Evolutionary conservation across 2,113 vertebrate genomes (phyloP).

Genomic region (Centropristis striata): DNA sequence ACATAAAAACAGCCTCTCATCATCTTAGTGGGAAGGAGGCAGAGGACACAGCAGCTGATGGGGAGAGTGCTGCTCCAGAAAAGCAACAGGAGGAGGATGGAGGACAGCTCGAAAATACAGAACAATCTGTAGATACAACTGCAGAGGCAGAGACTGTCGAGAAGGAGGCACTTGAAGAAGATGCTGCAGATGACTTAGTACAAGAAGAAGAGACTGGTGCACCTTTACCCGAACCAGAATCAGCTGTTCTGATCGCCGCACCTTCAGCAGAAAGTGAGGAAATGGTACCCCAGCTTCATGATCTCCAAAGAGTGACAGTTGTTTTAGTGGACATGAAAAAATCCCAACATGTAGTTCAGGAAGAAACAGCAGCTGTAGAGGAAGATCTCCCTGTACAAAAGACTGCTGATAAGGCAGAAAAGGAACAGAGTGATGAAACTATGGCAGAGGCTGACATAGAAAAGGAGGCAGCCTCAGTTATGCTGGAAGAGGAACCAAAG

Average conservation of each 20-base stretch:
- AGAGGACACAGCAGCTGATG: background rate
- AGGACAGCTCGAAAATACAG: background rate
- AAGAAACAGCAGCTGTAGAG: background rate
- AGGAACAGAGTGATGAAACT: background rate
- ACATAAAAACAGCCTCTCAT: conserved; percentile 25
- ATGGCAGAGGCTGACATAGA: background rate
- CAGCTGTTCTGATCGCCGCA: no score
- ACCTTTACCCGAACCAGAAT: no score
- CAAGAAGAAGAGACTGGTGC: background rate
- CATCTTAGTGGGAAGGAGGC: background rate
- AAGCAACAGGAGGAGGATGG: background rate
- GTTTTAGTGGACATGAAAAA: conserved; percentile 44
- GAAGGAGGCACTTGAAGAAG: background rate
- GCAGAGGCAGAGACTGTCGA: background rate
- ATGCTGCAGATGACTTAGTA: background rate
- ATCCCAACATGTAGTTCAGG: background rate
- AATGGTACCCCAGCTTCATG: background rate
- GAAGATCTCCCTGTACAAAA: background rate
- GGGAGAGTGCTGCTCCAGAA: background rate
- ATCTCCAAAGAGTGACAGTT: conserved; percentile 29
- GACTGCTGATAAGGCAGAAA: background rate
- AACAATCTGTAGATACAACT: background rate
- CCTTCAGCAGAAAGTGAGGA: conserved; percentile 2
- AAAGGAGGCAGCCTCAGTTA: background rate
- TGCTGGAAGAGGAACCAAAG: background rate